Conservation (phyloP, 2,888 invertebrate genomes). For the Tinea trinotella region DNA sequence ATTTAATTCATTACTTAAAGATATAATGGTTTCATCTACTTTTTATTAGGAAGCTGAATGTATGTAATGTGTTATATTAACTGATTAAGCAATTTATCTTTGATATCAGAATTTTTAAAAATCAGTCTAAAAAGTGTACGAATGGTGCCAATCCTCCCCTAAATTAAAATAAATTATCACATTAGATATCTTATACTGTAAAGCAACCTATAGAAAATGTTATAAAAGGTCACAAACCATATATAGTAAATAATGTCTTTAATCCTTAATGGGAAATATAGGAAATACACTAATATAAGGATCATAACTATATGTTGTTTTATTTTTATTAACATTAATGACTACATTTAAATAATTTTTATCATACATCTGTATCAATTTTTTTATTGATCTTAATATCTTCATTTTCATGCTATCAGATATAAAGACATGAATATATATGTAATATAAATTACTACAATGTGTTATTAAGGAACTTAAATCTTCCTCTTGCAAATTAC, state of each 20-base stretch:
- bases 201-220: no score
- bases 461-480: slow-evolving; percentile 32
- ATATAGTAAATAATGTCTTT: background rate
- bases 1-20: no score
- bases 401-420: slow-evolving; percentile 27
- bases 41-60: no score
- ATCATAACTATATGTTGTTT: slow-evolving; percentile 4
- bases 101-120: no score
- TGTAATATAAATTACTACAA: slow-evolving; percentile 42
- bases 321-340: slow-evolving; percentile 9
- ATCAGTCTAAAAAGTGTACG: no score
- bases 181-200: no score
- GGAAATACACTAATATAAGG: slow-evolving; percentile 10
- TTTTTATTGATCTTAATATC: slow-evolving; percentile 33
- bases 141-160: no score
- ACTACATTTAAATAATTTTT: slow-evolving; percentile 34
- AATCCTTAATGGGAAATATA: slow-evolving; percentile 5
- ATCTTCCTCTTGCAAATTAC: background rate
- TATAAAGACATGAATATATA: slow-evolving; percentile 36
- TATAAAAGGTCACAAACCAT: no score
- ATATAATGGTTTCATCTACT: no score
- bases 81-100: no score
- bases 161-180: no score
- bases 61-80: no score
- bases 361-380: slow-evolving; percentile 30